phyloP scores from a whole-genome alignment of 2,797 vertebrate species.

The Sarcophilus harrisii region DNA sequence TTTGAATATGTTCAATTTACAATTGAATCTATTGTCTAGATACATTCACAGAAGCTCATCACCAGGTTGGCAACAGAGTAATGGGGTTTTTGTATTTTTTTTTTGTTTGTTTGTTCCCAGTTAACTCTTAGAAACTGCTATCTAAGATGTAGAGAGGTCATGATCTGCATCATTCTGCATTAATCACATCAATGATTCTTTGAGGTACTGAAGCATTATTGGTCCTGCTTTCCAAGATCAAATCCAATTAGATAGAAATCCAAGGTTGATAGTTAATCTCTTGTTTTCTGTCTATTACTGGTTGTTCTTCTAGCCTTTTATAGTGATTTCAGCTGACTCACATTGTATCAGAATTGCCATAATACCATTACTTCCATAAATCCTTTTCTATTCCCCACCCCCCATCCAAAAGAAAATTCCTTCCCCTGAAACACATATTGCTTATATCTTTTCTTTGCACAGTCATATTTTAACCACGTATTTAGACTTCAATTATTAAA shows the following conservation, averaged over 20 bases:
- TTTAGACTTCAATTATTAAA: not conserved
- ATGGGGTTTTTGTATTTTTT: not conserved
- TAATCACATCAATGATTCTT: not conserved
- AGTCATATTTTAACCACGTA: not conserved
- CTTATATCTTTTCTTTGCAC: not conserved
- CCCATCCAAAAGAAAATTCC: not conserved
- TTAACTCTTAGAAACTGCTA: not conserved
- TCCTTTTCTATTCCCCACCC: not conserved
- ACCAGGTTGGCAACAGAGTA: not conserved
- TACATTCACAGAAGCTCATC: not conserved
- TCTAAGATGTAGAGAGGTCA: not conserved
- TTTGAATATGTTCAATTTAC: not conserved
- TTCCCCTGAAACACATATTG: not conserved
- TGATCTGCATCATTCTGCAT: not conserved
- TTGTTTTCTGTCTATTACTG: conserved; percentile 32
- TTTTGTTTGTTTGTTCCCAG: not conserved
- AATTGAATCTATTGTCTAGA: not conserved
- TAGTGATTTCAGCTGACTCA: not conserved
- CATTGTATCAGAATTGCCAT: not conserved
- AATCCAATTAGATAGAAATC: not conserved
- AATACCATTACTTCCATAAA: not conserved
- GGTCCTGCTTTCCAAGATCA: not conserved
- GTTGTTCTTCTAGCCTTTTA: not conserved
- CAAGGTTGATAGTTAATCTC: not conserved
- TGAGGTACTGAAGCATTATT: not conserved